A percentile compares a stretch with the other conserved stretches of the same genome.
These are phyloP conservation scores for Tetragnatha montana DNA, from an alignment of 2,888 invertebrate genomes.

Conservation along the genomic window DNA sequence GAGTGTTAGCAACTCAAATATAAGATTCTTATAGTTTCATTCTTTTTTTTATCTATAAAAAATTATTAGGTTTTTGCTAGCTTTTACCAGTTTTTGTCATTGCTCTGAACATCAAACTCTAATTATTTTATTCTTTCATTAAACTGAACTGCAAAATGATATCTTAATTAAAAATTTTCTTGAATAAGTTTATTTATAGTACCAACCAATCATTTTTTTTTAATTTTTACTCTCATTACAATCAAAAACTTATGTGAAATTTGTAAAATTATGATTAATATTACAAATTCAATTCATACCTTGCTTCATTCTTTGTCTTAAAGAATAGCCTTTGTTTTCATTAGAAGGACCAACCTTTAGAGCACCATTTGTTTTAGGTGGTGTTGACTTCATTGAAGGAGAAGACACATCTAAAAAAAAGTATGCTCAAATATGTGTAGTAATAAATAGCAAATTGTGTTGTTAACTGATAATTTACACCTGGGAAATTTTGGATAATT, in stretches of 20 bases:
- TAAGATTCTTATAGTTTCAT: too few relatives aligned
- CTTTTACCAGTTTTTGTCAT: too few relatives aligned
- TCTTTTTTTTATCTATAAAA: too few relatives aligned
- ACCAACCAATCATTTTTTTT: neutral
- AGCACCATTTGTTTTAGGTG: neutral
- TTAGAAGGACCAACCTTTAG: constrained; percentile 6
- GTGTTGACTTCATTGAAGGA: neutral
- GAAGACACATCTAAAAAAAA: neutral
- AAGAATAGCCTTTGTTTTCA: constrained; percentile 6
- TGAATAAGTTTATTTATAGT: neutral
- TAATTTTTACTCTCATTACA: neutral
- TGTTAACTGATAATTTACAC: too few relatives aligned
- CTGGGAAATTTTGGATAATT: too few relatives aligned
- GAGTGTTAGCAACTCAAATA: too few relatives aligned
- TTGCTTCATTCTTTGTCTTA: constrained; percentile 40
- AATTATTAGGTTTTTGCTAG: too few relatives aligned
- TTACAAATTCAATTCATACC: constrained; percentile 2
- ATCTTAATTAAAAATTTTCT: neutral
- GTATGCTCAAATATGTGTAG: too few relatives aligned
- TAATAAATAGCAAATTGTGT: too few relatives aligned
- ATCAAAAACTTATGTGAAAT: neutral
- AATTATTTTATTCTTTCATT: neutral
- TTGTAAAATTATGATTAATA: neutral
- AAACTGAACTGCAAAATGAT: neutral
- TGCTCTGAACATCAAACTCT: neutral